Percentiles rank a stretch among this genome's conserved stretches.
Conservation (phyloP, 2,113 vertebrate genomes). For the Indri indri region DNA sequence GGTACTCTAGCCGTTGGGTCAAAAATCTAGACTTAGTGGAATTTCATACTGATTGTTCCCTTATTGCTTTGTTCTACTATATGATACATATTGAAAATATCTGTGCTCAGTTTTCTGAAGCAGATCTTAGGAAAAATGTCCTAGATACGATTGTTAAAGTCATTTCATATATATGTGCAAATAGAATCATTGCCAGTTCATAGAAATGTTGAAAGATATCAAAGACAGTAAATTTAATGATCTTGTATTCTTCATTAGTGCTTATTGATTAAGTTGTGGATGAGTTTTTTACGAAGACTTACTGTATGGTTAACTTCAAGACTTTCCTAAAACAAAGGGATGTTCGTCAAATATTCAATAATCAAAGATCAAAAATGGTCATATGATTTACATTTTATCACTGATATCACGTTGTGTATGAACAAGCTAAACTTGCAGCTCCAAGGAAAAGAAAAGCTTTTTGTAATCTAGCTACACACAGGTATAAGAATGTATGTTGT, state of each 20-base stretch:
- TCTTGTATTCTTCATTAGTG: not conserved
- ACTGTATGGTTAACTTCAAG: conserved; percentile 1
- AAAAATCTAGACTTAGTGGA: conserved; percentile 10
- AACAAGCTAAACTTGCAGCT: not conserved
- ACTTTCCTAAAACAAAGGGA: conserved; percentile 8
- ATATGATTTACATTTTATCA: not conserved
- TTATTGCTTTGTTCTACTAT: not conserved
- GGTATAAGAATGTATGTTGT: not conserved
- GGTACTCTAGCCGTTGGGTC: not conserved
- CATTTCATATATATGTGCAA: not conserved
- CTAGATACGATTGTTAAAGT: not conserved
- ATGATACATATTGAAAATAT: not conserved
- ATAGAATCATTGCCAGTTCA: not conserved
- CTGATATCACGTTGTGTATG: not conserved
- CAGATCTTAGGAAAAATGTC: not conserved
- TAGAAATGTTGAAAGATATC: not conserved
- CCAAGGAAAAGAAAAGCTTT: not conserved
- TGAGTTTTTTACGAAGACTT: not conserved
- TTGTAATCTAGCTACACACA: not conserved
- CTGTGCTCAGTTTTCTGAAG: not conserved
- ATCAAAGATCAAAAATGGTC: not conserved
- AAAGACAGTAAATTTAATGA: not conserved
- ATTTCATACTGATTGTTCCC: not conserved
- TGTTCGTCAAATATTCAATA: conserved; percentile 28
- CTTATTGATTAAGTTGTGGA: not conserved